Evolutionary conservation across 2,797 vertebrate species (phyloP).

Genomic region (Enteromius trimaculatus): DNA sequence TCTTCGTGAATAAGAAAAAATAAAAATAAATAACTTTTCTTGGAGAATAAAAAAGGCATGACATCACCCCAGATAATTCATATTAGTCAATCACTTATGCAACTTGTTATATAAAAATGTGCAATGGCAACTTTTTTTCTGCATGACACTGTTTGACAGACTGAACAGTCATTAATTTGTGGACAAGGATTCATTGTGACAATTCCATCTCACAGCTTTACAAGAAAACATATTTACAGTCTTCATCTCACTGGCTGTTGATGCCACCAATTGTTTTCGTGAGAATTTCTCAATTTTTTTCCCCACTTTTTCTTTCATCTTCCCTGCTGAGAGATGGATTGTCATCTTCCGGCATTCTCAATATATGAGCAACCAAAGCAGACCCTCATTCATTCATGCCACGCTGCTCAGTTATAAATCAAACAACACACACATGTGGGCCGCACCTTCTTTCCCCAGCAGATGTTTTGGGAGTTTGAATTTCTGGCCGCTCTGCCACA

Average conservation of each 20-base stretch:
- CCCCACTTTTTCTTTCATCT: constrained; percentile 11
- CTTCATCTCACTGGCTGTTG: constrained; percentile 18
- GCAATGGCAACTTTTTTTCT: background rate
- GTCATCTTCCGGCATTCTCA: constrained; percentile 19
- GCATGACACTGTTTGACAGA: background rate
- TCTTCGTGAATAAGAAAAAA: background rate
- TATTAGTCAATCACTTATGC: background rate
- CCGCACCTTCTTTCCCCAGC: background rate
- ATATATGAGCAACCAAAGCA: constrained; percentile 20
- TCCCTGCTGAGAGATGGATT: constrained; percentile 28
- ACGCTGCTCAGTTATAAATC: constrained; percentile 18
- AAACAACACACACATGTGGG: constrained; percentile 37
- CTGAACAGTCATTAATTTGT: constrained; percentile 14
- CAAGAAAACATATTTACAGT: constrained; percentile 1
- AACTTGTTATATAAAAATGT: background rate
- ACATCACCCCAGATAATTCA: background rate
- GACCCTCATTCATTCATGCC: constrained; percentile 9
- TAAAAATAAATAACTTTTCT: background rate
- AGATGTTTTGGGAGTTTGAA: constrained; percentile 43
- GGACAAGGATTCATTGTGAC: constrained; percentile 2
- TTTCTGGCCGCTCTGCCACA: background rate
- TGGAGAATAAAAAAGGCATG: background rate
- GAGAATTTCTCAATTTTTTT: constrained; percentile 2
- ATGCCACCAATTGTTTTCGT: background rate
- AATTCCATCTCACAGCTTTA: background rate